Conservation (phyloP, 2,113 vertebrate species). For the Pica pica region DNA sequence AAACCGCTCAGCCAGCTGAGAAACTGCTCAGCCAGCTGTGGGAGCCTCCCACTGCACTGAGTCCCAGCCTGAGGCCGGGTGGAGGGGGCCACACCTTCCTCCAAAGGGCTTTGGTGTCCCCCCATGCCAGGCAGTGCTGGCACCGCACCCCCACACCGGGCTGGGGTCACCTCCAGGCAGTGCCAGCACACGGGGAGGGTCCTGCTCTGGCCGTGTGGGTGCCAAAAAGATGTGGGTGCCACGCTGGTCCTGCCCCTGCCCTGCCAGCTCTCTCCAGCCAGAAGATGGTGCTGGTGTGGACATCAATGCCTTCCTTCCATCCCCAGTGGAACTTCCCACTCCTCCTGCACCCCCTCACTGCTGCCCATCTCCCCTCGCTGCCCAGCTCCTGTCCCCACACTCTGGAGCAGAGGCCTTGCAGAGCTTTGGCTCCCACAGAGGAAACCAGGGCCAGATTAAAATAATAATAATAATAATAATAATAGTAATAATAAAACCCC, state of each 20-base stretch:
- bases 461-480: background rate
- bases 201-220: background rate
- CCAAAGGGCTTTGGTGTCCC: background rate
- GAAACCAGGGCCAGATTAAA: background rate
- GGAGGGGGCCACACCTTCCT: background rate
- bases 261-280: background rate
- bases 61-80: rapidly evolving
- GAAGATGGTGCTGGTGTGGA: background rate
- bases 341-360: background rate
- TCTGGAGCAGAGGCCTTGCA: rapidly evolving
- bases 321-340: rapidly evolving
- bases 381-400: rapidly evolving
- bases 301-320: background rate
- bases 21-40: background rate
- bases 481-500: background rate
- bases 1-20: background rate
- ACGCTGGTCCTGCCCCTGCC: background rate
- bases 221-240: background rate
- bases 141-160: rapidly evolving
- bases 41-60: rapidly evolving
- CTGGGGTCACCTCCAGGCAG: background rate
- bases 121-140: rapidly evolving
- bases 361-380: rapidly evolving
- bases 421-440: rapidly evolving
- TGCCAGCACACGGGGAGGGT: background rate